Evolutionary conservation across 2,888 invertebrate species (phyloP), one percentile per base, ranked within the genome.

Genomic region (Mechanitis messenoides): DNA sequence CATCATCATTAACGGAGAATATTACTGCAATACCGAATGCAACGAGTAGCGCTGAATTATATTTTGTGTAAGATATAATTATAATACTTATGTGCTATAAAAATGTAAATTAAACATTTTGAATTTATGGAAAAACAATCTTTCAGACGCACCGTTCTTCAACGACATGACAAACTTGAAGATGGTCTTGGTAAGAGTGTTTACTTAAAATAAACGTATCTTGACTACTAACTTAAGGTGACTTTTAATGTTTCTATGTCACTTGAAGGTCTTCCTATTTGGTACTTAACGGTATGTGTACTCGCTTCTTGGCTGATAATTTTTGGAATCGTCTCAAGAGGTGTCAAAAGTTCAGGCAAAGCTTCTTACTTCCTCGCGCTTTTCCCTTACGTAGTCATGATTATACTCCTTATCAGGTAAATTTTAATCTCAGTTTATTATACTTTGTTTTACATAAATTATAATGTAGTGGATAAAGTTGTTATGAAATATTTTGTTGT

Each of bases 331-430:
- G 92, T 95, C 33, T 90, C 93, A 42, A 91, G 92, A 69, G 95
- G 95, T 2, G 94, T 96, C 1, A 93, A 94, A 76, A 94, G 94
- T 74, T 94, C 95, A 0, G 95, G 96, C 45, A 95, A 95, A 82
- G 94, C 93, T 0, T 93, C 97, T 0, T 97, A 97, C 80, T 95
- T 97, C 81, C 92, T 97, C 3, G 97, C 97, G 0, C 77, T 97
- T 2, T 96, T 96, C 78, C 96, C 96, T 0, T 96, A 95, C 73
- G 91, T 95, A 2, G 92, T 97, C 53, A 91, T 97, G 78, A 80
- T 95, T 53, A 93, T 93, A 35, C 85, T 97, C 59, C 90, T 97
- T 2, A 92, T 95, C 59, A 91, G 90, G 85, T 89, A 64, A 70
- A 73, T 61, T 31, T 7, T 55, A 5, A 9, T 42, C 33, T 31